phyloP scores from a whole-genome alignment of 2,113 vertebrate species.

The Microcebus lehilahytsara region DNA sequence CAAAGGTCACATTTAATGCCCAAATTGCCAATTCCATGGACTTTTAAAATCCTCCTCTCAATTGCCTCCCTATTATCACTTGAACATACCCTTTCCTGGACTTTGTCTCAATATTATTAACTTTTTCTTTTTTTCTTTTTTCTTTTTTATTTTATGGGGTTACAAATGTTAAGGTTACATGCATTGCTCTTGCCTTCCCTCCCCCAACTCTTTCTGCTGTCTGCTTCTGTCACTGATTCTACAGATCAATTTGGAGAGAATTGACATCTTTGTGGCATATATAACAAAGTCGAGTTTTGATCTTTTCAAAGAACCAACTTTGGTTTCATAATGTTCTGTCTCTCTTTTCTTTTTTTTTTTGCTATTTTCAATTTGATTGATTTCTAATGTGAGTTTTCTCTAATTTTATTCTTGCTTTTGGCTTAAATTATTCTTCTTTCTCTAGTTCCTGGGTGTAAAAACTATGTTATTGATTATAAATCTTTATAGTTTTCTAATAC shows the following conservation, averaged over 20 bases:
- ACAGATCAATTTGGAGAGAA: neutral
- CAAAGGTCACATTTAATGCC: neutral
- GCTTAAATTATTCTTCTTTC: neutral
- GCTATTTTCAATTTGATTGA: neutral
- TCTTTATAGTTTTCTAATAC: neutral
- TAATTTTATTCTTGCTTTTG: neutral
- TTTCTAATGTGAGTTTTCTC: neutral
- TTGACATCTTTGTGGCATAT: neutral
- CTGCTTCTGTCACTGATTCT: neutral
- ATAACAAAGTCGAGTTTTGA: neutral
- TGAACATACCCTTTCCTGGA: accelerated
- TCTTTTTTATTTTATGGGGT: too few relatives aligned
- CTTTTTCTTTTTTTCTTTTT: too few relatives aligned
- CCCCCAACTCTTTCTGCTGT: too few relatives aligned
- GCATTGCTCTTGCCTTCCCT: too few relatives aligned
- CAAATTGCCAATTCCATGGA: neutral
- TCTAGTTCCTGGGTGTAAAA: neutral
- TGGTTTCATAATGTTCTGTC: neutral
- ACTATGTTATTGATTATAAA: neutral
- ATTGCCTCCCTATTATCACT: neutral
- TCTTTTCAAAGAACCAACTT: neutral
- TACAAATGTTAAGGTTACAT: too few relatives aligned
- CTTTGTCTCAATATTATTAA: neutral
- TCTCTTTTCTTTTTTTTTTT: neutral
- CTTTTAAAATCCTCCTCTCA: neutral